phyloP scores from a whole-genome alignment of 1,140 invertebrate genomes.

The Adoxophyes honmai region DNA sequence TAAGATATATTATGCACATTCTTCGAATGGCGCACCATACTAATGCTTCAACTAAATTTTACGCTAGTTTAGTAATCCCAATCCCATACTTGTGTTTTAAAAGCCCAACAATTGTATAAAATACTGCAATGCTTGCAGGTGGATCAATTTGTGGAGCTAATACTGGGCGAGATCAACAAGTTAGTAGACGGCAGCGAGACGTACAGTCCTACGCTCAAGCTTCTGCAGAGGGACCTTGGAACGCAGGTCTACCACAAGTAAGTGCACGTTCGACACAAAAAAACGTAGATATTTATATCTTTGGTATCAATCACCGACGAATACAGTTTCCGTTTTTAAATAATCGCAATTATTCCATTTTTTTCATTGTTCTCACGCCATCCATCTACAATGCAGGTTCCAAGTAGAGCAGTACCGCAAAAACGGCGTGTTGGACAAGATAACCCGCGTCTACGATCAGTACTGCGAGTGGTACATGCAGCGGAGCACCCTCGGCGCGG shows the following conservation, averaged over 20 bases:
- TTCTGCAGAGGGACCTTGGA: conserved; percentile 84
- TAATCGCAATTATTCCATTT: too few species aligned
- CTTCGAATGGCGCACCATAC: too few species aligned
- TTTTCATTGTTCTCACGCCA: too few species aligned
- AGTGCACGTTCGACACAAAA: conserved; percentile 22
- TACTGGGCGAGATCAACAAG: conserved; percentile 82
- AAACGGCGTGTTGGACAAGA: conserved; percentile 83
- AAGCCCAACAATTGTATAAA: too few species aligned
- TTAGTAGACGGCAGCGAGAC: conserved; percentile 87
- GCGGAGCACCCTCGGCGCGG: conserved; percentile 46
- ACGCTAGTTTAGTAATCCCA: too few species aligned
- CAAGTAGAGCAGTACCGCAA: conserved; percentile 79
- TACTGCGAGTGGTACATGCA: conserved; percentile 85
- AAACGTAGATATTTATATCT: too few species aligned
- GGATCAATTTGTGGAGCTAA: conserved; percentile 81
- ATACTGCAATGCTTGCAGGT: conserved; percentile 35
- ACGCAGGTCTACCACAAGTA: conserved; percentile 81
- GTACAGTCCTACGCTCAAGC: conserved; percentile 84
- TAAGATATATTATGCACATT: too few species aligned
- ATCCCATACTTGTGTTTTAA: too few species aligned
- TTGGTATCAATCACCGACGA: too few species aligned
- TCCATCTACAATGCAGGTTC: too few species aligned
- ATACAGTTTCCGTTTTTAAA: too few species aligned
- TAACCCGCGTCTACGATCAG: conserved; percentile 80
- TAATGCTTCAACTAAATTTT: too few species aligned